Percentiles rank a stretch among this genome's conserved stretches.
Evolutionary conservation across 35 echinoderm and acorn worm species (phyloP).

Genomic region (Acanthaster planci): DNA sequence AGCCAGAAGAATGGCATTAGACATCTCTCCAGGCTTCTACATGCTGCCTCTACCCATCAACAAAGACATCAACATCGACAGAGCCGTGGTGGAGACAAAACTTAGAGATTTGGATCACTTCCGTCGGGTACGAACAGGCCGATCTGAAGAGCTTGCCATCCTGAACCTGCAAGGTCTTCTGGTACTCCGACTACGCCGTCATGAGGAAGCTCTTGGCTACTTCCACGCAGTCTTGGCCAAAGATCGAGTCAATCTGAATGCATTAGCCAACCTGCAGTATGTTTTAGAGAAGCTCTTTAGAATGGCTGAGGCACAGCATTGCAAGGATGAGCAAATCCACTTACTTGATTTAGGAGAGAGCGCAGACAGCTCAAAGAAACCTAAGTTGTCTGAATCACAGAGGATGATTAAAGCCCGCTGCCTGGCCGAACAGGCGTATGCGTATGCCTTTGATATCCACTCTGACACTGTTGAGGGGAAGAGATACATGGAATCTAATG

Average conservation of each 20-base stretch:
- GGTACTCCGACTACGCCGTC: neutral
- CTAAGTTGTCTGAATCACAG: neutral
- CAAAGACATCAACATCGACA: constrained; percentile 19
- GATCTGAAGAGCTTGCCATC: constrained; percentile 24
- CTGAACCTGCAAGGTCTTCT: constrained; percentile 14
- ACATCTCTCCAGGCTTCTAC: neutral
- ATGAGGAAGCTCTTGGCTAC: constrained; percentile 20
- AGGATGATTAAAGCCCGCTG: neutral
- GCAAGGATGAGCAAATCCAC: neutral
- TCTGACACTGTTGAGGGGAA: neutral
- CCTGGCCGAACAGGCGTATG: constrained; percentile 16
- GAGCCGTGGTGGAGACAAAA: constrained; percentile 6
- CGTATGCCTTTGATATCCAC: constrained; percentile 7
- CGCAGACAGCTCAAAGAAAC: neutral
- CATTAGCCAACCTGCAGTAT: constrained; percentile 16
- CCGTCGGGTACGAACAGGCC: neutral
- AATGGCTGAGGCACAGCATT: constrained; percentile 12
- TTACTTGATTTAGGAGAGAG: neutral
- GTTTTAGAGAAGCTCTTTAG: constrained; percentile 21
- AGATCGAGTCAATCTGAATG: constrained; percentile 31
- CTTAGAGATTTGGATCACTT: neutral
- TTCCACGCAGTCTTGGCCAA: constrained; percentile 8
- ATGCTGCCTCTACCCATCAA: constrained; percentile 20
- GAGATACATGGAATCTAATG: neutral
- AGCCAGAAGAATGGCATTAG: neutral